Conservation (phyloP, 2,888 invertebrate species). For the Venusia cambrica region DNA sequence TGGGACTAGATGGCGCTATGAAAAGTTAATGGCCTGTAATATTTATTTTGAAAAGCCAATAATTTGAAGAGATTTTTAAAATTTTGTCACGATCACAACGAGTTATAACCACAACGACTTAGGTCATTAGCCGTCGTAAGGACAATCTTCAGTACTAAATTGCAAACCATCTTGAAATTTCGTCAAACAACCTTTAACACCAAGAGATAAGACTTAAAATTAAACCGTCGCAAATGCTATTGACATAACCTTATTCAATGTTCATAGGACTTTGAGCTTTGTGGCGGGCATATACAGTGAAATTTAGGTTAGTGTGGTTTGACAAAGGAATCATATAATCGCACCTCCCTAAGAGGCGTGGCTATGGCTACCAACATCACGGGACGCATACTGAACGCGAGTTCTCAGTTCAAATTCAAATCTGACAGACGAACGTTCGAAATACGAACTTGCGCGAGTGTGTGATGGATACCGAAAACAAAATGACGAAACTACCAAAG, state of each 20-base stretch:
- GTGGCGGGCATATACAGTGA: neutral
- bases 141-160: conserved; percentile 29
- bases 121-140: conserved; percentile 27
- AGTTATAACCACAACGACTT: neutral
- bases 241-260: conserved; percentile 14
- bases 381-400: conserved; percentile 36
- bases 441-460: conserved; percentile 38
- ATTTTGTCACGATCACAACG: neutral
- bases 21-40: too few species aligned
- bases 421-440: conserved; percentile 49
- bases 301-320: conserved; percentile 6
- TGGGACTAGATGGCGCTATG: too few species aligned
- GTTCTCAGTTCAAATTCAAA: conserved; percentile 48
- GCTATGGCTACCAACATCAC: conserved; percentile 36
- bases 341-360: conserved; percentile 52
- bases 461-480: conserved; percentile 69
- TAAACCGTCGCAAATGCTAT: conserved; percentile 4
- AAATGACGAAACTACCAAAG: conserved; percentile 66
- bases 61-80: neutral
- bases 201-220: conserved; percentile 16
- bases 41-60: too few species aligned
- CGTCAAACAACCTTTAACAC: conserved; percentile 3
- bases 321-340: conserved; percentile 27
- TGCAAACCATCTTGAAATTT: conserved; percentile 29
- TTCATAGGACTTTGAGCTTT: conserved; percentile 2